A percentile compares a stretch with the other conserved stretches of the same genome.
Evolutionary conservation across 2,113 vertebrate species (phyloP).

Genomic region (Tragelaphus imberbis): DNA sequence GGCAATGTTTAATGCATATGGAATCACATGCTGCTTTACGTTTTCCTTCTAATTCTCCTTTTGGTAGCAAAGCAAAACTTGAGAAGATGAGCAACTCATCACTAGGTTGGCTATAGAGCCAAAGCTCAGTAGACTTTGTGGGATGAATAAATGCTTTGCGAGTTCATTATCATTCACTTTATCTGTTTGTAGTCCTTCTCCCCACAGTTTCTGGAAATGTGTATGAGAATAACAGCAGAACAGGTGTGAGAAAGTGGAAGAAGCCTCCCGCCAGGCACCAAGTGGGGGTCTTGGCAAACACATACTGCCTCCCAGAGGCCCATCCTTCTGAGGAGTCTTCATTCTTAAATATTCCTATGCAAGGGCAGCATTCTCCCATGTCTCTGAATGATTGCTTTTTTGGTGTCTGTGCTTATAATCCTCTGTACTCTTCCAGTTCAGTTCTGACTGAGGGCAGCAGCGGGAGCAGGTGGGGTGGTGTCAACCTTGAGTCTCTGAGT

Average conservation of each 20-base stretch:
- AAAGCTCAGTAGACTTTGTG: not conserved
- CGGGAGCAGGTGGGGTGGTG: not conserved
- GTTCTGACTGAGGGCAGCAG: not conserved
- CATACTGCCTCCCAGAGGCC: not conserved
- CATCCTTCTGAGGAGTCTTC: not conserved
- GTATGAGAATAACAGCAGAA: constrained; percentile 52
- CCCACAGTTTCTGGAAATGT: constrained; percentile 41
- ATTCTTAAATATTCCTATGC: not conserved
- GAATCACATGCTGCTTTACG: not conserved
- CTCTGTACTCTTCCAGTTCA: not conserved
- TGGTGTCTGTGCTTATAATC: not conserved
- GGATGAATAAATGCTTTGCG: not conserved
- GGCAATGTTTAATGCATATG: not conserved
- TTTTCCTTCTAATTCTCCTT: not conserved
- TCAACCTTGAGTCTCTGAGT: not conserved
- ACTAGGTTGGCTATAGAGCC: not conserved
- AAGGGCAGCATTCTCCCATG: not conserved
- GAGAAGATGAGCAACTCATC: not conserved
- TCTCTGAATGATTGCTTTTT: not conserved
- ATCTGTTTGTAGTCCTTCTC: not conserved
- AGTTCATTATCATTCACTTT: not conserved
- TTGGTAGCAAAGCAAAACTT: not conserved
- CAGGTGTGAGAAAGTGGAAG: constrained; percentile 52
- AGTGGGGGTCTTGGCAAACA: not conserved
- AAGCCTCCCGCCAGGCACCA: not conserved